These are phyloP conservation scores for Lucilia cuprina DNA, from an alignment of 1,140 invertebrate genomes.

Conservation along the genomic window DNA sequence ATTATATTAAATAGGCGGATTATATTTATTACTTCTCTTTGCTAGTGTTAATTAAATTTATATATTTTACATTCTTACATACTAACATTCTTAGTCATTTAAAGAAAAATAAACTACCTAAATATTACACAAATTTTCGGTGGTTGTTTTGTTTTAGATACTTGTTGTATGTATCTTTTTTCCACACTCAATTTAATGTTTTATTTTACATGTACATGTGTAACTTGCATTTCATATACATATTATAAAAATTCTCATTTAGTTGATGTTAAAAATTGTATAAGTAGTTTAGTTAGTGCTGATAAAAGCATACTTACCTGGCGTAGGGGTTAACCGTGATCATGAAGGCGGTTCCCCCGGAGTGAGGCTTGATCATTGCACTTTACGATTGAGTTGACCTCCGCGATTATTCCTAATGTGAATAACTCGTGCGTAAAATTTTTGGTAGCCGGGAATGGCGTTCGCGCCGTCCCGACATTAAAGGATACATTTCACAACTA, in stretches of 20 bases:
- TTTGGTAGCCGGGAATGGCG: slow-evolving; percentile 63
- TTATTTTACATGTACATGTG: no score
- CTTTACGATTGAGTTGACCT: slow-evolving; percentile 46
- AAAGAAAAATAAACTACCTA: no score
- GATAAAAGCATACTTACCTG: neutral
- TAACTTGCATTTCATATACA: no score
- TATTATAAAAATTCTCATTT: neutral
- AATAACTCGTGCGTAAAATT: slow-evolving; percentile 63
- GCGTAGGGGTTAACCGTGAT: slow-evolving; percentile 68
- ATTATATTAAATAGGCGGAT: no score
- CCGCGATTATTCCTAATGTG: slow-evolving; percentile 62
- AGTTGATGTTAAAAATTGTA: neutral
- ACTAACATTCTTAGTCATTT: no score
- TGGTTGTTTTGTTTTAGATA: no score
- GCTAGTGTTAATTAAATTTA: no score
- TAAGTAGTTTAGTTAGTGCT: neutral
- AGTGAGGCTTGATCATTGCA: slow-evolving; percentile 64
- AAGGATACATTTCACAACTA: neutral
- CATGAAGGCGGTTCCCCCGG: slow-evolving; percentile 71
- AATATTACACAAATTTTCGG: no score
- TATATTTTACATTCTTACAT: no score
- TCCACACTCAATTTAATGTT: no score
- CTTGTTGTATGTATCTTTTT: no score
- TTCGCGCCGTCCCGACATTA: slow-evolving; percentile 58
- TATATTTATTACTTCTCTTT: no score